These are phyloP conservation scores for Pseudomyrmex gracilis DNA, from an alignment of 1,140 invertebrate genomes.

Conservation along the genomic window DNA sequence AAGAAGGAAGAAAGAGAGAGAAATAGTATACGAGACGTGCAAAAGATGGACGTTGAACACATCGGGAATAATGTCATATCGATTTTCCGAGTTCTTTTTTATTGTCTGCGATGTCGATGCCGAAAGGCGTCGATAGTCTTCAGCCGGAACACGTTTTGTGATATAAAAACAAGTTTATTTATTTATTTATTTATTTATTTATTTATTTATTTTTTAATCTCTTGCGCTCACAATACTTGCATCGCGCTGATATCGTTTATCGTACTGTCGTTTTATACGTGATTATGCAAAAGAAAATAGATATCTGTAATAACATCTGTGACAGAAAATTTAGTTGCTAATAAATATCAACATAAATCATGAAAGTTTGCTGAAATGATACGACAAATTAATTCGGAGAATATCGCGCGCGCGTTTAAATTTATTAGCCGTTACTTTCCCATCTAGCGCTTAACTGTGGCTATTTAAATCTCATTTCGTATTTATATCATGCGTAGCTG, in stretches of 20 bases:
- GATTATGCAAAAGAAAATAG: too few species aligned
- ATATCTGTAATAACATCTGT: background rate
- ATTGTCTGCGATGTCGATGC: background rate
- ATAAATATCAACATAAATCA: slow-evolving; percentile 3
- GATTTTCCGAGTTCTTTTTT: slow-evolving; percentile 41
- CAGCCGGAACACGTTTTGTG: background rate
- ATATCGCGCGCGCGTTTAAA: slow-evolving; percentile 17
- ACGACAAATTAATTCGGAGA: background rate
- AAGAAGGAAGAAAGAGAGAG: too few species aligned
- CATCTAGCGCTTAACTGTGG: too few species aligned
- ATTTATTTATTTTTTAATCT: too few species aligned
- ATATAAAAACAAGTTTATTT: too few species aligned
- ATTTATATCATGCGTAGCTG: background rate
- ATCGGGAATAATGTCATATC: slow-evolving; percentile 56
- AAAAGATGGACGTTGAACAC: slow-evolving; percentile 42
- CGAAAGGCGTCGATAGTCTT: background rate
- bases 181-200: too few species aligned
- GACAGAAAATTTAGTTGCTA: background rate
- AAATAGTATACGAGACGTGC: background rate
- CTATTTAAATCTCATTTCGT: slow-evolving; percentile 17
- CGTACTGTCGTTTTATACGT: too few species aligned
- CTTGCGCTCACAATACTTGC: background rate
- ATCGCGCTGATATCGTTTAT: too few species aligned
- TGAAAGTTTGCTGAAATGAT: background rate
- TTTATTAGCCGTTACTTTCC: background rate